These are phyloP conservation scores for Micrastur ruficollis DNA, from an alignment of 2,797 vertebrate species.

Conservation along the genomic window DNA sequence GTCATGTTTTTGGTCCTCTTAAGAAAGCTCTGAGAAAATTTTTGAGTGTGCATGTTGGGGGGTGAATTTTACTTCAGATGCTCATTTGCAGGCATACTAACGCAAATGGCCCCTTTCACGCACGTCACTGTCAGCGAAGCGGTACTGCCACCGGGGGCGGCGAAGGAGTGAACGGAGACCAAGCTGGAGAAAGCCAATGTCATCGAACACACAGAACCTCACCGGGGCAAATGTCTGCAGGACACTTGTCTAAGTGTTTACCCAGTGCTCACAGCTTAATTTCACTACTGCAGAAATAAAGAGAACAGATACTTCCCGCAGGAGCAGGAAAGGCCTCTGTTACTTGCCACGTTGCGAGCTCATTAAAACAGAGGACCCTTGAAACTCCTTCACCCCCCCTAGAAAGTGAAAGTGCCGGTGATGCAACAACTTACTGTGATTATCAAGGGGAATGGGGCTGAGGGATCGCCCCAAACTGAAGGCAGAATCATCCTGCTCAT, in stretches of 20 bases:
- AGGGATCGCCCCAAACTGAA: not conserved
- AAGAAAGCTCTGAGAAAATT: not conserved
- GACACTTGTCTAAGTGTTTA: not conserved
- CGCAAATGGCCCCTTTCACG: not conserved
- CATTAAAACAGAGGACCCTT: not conserved
- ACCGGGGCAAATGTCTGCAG: not conserved
- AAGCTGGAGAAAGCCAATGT: not conserved
- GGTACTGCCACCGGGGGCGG: not conserved
- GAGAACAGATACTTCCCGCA: not conserved
- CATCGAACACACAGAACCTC: not conserved
- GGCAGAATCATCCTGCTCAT: not conserved
- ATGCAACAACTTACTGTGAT: not conserved
- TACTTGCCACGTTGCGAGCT: not conserved
- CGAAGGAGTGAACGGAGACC: not conserved
- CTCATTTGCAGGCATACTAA: not conserved
- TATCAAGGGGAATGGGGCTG: not conserved
- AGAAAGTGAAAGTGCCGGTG: not conserved
- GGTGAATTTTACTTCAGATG: not conserved
- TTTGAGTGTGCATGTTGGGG: rapidly evolving
- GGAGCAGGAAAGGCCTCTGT: not conserved
- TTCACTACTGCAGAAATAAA: not conserved
- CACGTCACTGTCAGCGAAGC: not conserved
- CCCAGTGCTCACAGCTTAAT: not conserved
- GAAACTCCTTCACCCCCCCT: not conserved
- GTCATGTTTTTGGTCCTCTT: not conserved